These are phyloP conservation scores for Sorex araneus DNA, from an alignment of 2,113 vertebrate genomes.

Conservation along the genomic window DNA sequence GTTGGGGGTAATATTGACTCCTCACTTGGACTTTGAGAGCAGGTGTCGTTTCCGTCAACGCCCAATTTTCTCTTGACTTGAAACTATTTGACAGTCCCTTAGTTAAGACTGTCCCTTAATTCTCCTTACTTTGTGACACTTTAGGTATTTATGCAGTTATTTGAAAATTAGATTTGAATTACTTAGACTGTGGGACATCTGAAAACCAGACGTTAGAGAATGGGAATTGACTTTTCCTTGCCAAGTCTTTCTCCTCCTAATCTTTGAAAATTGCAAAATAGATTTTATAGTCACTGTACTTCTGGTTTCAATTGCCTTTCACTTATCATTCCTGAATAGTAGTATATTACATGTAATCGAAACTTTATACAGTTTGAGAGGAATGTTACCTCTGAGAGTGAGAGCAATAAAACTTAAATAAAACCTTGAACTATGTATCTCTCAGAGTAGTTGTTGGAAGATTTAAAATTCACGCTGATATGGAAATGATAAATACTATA, in stretches of 20 bases:
- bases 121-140: neutral
- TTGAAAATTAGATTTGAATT: constrained; percentile 62
- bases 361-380: constrained; percentile 23
- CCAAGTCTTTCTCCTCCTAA: neutral
- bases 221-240: neutral
- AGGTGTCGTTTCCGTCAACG: neutral
- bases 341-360: constrained; percentile 2
- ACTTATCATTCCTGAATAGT: constrained; percentile 51
- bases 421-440: constrained; percentile 37
- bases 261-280: constrained; percentile 33
- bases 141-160: neutral
- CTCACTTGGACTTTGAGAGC: constrained; percentile 12
- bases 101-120: neutral
- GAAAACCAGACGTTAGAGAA: constrained; percentile 35
- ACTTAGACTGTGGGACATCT: constrained; percentile 28
- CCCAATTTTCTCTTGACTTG: neutral
- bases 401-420: constrained; percentile 30
- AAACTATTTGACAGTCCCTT: neutral
- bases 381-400: neutral
- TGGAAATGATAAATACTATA: constrained; percentile 30
- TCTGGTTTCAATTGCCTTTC: constrained; percentile 52
- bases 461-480: neutral
- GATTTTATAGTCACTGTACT: neutral
- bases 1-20: neutral
- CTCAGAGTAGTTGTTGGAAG: constrained; percentile 21